Evolutionary conservation across 2,888 invertebrate species (phyloP).

Genomic region (Phyllotreta striolata): DNA sequence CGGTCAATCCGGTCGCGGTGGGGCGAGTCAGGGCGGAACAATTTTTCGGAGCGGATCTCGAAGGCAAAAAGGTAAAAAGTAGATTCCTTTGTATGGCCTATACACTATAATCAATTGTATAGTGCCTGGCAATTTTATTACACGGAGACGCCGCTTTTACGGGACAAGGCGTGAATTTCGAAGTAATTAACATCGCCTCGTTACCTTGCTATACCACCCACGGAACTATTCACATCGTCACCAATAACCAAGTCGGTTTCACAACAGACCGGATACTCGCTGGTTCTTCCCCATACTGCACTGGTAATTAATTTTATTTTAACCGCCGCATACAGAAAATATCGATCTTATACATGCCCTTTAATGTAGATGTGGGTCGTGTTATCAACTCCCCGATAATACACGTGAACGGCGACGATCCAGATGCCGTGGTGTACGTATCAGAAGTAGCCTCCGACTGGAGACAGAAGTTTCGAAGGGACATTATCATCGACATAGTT

Average conservation of each 20-base stretch:
- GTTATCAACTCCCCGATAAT: constrained; percentile 93
- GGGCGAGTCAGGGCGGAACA: constrained; percentile 95
- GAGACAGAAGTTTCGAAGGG: constrained; percentile 92
- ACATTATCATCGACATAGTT: constrained; percentile 91
- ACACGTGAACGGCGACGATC: constrained; percentile 92
- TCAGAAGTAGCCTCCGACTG: constrained; percentile 91
- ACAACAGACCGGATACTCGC: constrained; percentile 90
- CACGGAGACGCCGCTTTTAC: constrained; percentile 97
- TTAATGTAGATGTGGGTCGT: constrained; percentile 76
- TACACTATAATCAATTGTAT: too few species aligned
- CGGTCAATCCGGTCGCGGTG: constrained; percentile 91
- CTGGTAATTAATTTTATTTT: constrained; percentile 58
- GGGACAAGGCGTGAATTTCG: constrained; percentile 94
- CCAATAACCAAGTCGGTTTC: constrained; percentile 96
- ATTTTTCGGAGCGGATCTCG: constrained; percentile 90
- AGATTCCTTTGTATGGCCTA: too few species aligned
- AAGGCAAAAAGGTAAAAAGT: constrained; percentile 79
- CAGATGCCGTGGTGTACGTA: constrained; percentile 89
- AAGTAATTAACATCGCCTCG: constrained; percentile 94
- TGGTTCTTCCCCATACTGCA: constrained; percentile 88
- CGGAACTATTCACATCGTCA: constrained; percentile 92
- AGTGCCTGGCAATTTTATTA: constrained; percentile 85
- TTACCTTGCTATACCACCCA: constrained; percentile 92
- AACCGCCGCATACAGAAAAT: background rate
- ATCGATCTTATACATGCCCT: constrained; percentile 50